These are phyloP conservation scores for Epinotia brunnichana DNA, from an alignment of 2,888 invertebrate species.

Conservation along the genomic window DNA sequence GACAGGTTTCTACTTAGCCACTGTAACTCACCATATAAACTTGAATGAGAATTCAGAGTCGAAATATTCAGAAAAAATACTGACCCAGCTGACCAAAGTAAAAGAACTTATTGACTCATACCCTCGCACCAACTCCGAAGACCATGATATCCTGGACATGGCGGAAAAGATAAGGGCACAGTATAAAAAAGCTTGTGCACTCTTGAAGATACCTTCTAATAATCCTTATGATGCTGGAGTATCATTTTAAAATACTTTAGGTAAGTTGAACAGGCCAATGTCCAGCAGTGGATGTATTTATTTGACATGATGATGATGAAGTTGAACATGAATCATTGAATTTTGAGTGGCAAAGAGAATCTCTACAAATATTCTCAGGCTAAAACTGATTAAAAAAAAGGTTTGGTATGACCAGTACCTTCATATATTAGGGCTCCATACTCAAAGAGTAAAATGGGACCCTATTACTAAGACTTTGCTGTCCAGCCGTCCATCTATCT, in stretches of 20 bases:
- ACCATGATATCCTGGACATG: slow-evolving; percentile 85
- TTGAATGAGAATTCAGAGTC: slow-evolving; percentile 55
- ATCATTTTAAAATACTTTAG: slow-evolving; percentile 78
- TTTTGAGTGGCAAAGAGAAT: no score
- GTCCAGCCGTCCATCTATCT: no score
- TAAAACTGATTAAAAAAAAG: no score
- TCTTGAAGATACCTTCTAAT: slow-evolving; percentile 84
- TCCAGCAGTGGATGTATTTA: no score
- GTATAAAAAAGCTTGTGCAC: slow-evolving; percentile 87
- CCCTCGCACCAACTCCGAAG: slow-evolving; percentile 86
- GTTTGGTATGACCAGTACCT: no score
- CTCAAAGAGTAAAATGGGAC: no score
- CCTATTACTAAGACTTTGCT: no score
- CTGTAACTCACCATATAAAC: slow-evolving; percentile 79
- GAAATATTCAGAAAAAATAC: slow-evolving; percentile 81
- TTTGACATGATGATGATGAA: no score
- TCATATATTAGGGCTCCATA: no score
- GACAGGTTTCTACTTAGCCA: slow-evolving; percentile 87
- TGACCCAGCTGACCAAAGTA: slow-evolving; percentile 82
- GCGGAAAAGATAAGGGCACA: slow-evolving; percentile 86
- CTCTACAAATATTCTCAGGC: no score
- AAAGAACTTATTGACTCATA: slow-evolving; percentile 85
- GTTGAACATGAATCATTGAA: no score
- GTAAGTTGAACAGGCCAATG: slow-evolving; percentile 30
- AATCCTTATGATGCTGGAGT: slow-evolving; percentile 84